phyloP scores from a whole-genome alignment of 2,888 invertebrate species.

The Drosophila nr. medialis region DNA sequence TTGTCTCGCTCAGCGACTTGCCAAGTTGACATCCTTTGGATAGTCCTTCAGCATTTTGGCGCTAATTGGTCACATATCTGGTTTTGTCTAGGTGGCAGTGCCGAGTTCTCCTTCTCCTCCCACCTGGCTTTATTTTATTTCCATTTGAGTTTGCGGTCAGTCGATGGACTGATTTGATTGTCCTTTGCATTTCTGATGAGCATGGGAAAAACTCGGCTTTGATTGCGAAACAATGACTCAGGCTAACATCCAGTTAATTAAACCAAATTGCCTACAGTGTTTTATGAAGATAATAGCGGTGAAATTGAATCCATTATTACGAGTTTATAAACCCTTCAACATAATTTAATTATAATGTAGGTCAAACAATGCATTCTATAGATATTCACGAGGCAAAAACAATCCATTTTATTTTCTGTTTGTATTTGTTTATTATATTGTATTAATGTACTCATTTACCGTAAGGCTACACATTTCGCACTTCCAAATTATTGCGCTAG shows the following conservation, averaged over 20 bases:
- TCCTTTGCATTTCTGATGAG: constrained; percentile 24
- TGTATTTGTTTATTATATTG: not conserved
- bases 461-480: too few relatives aligned
- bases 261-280: constrained; percentile 10
- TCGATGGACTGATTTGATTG: constrained; percentile 37
- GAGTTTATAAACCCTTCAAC: not conserved
- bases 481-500: too few relatives aligned
- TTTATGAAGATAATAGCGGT: not conserved
- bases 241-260: constrained; percentile 12
- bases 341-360: not conserved
- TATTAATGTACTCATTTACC: too few relatives aligned
- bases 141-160: constrained; percentile 14
- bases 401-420: not conserved
- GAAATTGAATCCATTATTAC: not conserved
- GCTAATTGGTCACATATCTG: constrained; percentile 62
- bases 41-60: constrained; percentile 31
- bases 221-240: constrained; percentile 5
- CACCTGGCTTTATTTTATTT: constrained; percentile 28
- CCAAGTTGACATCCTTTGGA: constrained; percentile 20
- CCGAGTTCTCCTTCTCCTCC: not conserved
- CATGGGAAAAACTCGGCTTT: not conserved
- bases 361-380: not conserved
- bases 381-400: not conserved
- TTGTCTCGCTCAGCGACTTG: constrained; percentile 15
- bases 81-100: constrained; percentile 28